These are phyloP conservation scores for Donacobius atricapilla DNA, from an alignment of 2,113 vertebrate genomes.

Conservation along the genomic window DNA sequence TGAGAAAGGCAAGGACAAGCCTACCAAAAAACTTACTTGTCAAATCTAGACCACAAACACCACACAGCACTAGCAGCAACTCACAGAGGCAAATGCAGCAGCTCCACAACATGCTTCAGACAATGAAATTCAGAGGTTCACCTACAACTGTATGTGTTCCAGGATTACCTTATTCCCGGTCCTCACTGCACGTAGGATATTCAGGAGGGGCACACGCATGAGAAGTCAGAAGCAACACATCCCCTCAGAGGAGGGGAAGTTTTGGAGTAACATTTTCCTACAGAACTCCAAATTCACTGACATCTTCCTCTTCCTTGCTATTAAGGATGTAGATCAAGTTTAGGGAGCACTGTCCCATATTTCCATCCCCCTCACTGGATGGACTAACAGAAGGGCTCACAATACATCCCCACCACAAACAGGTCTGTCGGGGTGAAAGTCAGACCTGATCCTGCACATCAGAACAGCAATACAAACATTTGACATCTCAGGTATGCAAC, in stretches of 20 bases:
- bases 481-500: neutral
- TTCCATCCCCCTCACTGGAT: neutral
- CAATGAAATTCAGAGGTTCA: neutral
- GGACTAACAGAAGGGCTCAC: neutral
- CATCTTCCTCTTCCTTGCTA: neutral
- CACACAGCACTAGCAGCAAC: neutral
- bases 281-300: neutral
- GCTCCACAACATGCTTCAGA: fast-evolving
- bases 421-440: neutral
- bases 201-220: neutral
- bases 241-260: neutral
- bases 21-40: neutral
- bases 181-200: neutral
- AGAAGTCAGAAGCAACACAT: neutral
- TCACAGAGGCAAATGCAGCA: neutral
- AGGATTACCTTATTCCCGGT: neutral
- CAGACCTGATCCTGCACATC: neutral
- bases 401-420: neutral
- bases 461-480: neutral
- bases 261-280: neutral
- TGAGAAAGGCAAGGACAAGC: neutral
- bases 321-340: neutral
- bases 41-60: neutral
- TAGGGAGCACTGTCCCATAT: fast-evolving
- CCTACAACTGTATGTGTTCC: neutral